Evolutionary conservation across 2,888 invertebrate species (phyloP).

Genomic region (Agapetus fuscipes): DNA sequence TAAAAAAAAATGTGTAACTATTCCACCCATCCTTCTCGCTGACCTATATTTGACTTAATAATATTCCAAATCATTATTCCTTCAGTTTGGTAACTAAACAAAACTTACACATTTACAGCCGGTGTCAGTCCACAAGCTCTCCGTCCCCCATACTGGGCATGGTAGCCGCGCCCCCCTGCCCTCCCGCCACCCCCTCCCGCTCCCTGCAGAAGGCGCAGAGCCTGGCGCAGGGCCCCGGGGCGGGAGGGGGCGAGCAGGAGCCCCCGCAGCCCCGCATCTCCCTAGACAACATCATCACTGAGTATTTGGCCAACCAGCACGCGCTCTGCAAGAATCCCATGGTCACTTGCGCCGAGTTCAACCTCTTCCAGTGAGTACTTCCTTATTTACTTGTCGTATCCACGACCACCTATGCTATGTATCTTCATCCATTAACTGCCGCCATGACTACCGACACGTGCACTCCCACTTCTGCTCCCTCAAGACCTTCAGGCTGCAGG

Average conservation of each 20-base stretch:
- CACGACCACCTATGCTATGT: too few species aligned
- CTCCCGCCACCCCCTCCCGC: too few species aligned
- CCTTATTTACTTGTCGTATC: background rate
- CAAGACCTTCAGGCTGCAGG: conserved; percentile 58
- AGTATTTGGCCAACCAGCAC: conserved; percentile 95
- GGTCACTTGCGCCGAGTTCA: conserved; percentile 94
- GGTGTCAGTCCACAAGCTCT: too few species aligned
- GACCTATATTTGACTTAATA: too few species aligned
- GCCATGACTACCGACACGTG: conserved; percentile 70
- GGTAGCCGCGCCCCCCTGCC: too few species aligned
- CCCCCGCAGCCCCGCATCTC: conserved; percentile 44
- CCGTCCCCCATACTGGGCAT: too few species aligned
- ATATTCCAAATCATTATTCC: too few species aligned
- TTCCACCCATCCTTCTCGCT: too few species aligned
- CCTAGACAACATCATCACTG: conserved; percentile 88
- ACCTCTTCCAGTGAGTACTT: conserved; percentile 68
- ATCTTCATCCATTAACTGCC: too few species aligned
- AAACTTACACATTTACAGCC: too few species aligned
- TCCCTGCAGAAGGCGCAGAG: conserved; percentile 43
- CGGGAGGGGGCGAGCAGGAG: conserved; percentile 23
- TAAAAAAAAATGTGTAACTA: too few species aligned
- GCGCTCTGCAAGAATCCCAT: conserved; percentile 97
- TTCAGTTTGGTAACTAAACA: too few species aligned
- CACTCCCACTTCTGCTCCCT: conserved; percentile 75
- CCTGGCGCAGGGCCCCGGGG: conserved; percentile 30